phyloP scores from a whole-genome alignment of 2,888 invertebrate species.

The Cheilosia variabilis region DNA sequence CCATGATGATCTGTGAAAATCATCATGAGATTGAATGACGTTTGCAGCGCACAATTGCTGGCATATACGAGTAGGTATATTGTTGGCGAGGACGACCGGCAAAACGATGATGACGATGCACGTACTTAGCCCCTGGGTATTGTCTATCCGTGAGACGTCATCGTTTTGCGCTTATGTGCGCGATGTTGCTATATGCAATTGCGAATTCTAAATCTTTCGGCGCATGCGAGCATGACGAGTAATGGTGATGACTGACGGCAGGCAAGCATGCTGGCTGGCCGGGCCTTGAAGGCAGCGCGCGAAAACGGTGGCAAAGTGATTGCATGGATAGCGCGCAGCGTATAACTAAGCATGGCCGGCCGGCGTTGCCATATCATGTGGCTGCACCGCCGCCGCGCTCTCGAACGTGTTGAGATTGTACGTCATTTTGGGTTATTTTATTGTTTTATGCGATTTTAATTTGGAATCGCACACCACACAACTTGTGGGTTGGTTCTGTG shows the following conservation, averaged over 20 bases:
- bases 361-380: slow-evolving; percentile 42
- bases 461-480: slow-evolving; percentile 32
- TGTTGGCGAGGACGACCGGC: slow-evolving; percentile 30
- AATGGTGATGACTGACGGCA: slow-evolving; percentile 73
- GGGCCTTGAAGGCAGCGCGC: slow-evolving; percentile 11
- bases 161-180: slow-evolving; percentile 50
- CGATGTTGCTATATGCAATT: slow-evolving; percentile 47
- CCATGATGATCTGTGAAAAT: slow-evolving; percentile 73
- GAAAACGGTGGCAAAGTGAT: slow-evolving; percentile 68
- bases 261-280: slow-evolving; percentile 62
- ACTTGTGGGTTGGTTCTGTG: slow-evolving; percentile 47
- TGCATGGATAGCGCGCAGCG: slow-evolving; percentile 51
- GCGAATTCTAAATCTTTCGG: slow-evolving; percentile 70
- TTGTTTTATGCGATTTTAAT: slow-evolving; percentile 75
- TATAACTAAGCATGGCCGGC: not conserved
- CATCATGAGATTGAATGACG: slow-evolving; percentile 72
- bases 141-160: slow-evolving; percentile 73
- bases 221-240: slow-evolving; percentile 75
- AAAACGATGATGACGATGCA: slow-evolving; percentile 43
- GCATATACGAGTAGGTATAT: no score
- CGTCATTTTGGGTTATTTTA: slow-evolving; percentile 73
- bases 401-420: slow-evolving; percentile 70
- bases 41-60: slow-evolving; percentile 49
- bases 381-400: slow-evolving; percentile 6
- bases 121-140: slow-evolving; percentile 72